These are phyloP conservation scores for Elymnias hypermnestra DNA, from an alignment of 1,140 invertebrate genomes.

Conservation along the genomic window DNA sequence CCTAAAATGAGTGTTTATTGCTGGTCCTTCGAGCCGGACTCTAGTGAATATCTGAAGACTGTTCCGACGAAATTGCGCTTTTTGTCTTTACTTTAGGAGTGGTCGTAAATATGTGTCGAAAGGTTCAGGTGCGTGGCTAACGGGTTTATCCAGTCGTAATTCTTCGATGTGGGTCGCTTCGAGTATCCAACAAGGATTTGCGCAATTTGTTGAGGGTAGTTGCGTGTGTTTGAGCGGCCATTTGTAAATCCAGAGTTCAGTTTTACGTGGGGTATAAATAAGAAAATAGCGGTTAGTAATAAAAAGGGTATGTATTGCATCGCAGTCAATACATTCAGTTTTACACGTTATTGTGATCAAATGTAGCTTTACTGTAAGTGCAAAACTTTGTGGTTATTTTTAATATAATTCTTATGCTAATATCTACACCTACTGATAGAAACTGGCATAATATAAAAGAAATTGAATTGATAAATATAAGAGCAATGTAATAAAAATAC, in stretches of 20 bases:
- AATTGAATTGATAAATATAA: no score
- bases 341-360: no score
- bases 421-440: no score
- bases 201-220: conserved; percentile 38
- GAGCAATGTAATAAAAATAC: no score
- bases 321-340: no score
- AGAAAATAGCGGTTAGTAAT: no score
- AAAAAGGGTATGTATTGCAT: no score
- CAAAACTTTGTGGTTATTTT: no score
- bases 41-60: conserved; percentile 23
- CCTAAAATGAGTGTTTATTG: conserved; percentile 69
- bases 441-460: no score
- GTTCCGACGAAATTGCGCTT: conserved; percentile 33
- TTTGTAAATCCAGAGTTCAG: conserved; percentile 30
- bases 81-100: conserved; percentile 45
- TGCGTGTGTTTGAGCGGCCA: conserved; percentile 16
- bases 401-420: no score
- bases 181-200: conserved; percentile 45
- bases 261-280: no score
- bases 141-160: conserved; percentile 51
- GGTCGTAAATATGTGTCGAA: conserved; percentile 23
- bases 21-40: conserved; percentile 54
- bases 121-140: conserved; percentile 51
- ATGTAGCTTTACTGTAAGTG: no score
- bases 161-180: conserved; percentile 43